Base-by-base conservation (phyloP, 2,113 vertebrate genomes). In the Hoplias malabaricus region DNA sequence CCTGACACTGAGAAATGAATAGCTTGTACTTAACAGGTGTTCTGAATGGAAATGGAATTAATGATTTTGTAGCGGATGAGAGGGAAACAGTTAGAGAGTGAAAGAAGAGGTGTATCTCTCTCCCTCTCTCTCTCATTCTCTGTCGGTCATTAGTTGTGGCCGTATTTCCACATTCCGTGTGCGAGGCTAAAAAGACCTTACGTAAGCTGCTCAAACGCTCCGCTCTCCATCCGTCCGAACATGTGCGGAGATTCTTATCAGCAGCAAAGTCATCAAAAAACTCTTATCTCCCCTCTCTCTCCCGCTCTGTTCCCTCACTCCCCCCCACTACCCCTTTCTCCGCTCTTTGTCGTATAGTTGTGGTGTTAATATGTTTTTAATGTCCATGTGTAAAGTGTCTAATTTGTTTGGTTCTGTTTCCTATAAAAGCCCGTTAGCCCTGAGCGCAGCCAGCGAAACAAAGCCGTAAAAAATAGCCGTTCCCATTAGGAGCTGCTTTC, bases 291-390 rank as follows among this genome's bases (percentile, higher is more conserved):
- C 2, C 25, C 16, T 27, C 6, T 53, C 69, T 42, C n/a, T 23
- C 36, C 5, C 43, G 40, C 40, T 78, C 23, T 29, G 16, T 61
- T 12, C 13, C 2, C 43, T 34, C n/a, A 53, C 62, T 31, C 29
- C 16, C 70, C 34, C 53, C 50, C 56, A 19, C 56, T 14, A 16
- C n/a, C 54, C 74, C 14, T 71, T 54, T 31, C 61, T 11, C 29
- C 43, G 48, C 31, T 50, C 43, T 75, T 85, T 85, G 87, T 89
- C 84, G 83, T 90, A 89, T 87, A 84, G 87, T 86, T 87, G 86
- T 90, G 87, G 88, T 87, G 79, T 88, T 93, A 93, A 93, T 93
- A 92, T 92, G 91, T 92, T 93, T 93, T 93, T 93, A 93, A 93
- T 93, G 92, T 93, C 90, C 90, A 88, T 88, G 84, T 89, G 90